Conservation (phyloP, 2,888 invertebrate species). For the Caradrina clavipalpis region DNA sequence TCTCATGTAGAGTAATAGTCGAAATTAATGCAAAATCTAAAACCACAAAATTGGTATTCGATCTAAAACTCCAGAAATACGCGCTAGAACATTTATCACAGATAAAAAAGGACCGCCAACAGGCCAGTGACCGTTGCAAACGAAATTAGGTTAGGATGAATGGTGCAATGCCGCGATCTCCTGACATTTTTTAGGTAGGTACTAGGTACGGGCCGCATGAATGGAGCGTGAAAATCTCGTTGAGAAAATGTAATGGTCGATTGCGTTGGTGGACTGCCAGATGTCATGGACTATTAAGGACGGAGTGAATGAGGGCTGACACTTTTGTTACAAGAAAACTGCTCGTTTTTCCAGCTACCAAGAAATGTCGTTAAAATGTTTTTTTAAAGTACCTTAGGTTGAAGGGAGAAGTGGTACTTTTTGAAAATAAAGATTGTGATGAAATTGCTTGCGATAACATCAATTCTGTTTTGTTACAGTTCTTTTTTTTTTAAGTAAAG, state of each 20-base stretch:
- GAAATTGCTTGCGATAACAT: conserved; percentile 37
- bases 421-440: conserved; percentile 4
- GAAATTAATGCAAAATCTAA: neutral
- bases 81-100: conserved; percentile 23
- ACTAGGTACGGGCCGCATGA: conserved; percentile 56
- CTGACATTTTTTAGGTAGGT: conserved; percentile 60
- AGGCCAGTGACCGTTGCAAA: conserved; percentile 63
- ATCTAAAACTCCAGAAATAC: conserved; percentile 9
- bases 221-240: conserved; percentile 70
- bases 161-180: conserved; percentile 62
- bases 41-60: neutral
- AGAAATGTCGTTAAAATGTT: conserved; percentile 36
- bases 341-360: conserved; percentile 28
- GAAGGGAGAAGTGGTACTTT: conserved; percentile 9
- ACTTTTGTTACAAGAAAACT: conserved; percentile 47
- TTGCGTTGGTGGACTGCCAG: conserved; percentile 67
- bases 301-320: conserved; percentile 56
- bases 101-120: conserved; percentile 38
- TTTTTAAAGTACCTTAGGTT: conserved; percentile 17
- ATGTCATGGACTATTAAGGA: conserved; percentile 66
- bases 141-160: conserved; percentile 71
- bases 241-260: conserved; percentile 67
- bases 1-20: neutral
- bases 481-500: conserved; percentile 1
- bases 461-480: conserved; percentile 5